These are phyloP conservation scores for Drosophila testacea DNA, from an alignment of 2,888 invertebrate genomes.

Conservation along the genomic window DNA sequence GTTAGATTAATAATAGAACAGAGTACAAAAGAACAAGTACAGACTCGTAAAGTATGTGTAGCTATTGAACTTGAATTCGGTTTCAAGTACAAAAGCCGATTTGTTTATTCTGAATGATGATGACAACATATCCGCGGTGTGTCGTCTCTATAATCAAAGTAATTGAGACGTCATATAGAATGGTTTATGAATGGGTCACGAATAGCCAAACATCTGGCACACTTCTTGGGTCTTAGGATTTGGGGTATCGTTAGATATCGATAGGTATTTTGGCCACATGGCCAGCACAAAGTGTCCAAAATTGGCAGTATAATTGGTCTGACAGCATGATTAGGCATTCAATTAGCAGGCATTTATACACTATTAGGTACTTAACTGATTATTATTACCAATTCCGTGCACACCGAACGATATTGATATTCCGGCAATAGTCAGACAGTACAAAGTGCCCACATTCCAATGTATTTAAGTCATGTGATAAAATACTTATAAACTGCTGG, in stretches of 20 bases:
- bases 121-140: constrained; percentile 45
- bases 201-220: constrained; percentile 36
- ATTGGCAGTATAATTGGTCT: constrained; percentile 33
- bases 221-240: constrained; percentile 29
- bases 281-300: constrained; percentile 3
- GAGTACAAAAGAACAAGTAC: neutral
- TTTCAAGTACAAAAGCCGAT: constrained; percentile 40
- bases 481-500: constrained; percentile 53
- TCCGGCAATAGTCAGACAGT: constrained; percentile 46
- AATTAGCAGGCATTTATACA: constrained; percentile 66
- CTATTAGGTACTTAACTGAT: constrained; percentile 57
- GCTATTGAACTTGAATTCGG: constrained; percentile 50
- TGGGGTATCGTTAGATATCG: constrained; percentile 8
- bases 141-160: constrained; percentile 18
- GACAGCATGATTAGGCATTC: constrained; percentile 59
- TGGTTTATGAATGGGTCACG: constrained; percentile 39
- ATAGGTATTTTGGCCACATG: constrained; percentile 31
- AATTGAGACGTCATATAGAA: constrained; percentile 37
- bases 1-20: constrained; percentile 5
- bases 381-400: constrained; percentile 58
- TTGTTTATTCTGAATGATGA: constrained; percentile 44
- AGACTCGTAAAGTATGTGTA: neutral
- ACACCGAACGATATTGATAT: constrained; percentile 61
- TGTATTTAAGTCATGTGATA: constrained; percentile 75
- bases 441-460: constrained; percentile 66